These are phyloP conservation scores for Aplidium turbinatum DNA, from an alignment of 23 tunicate genomes.

Conservation along the genomic window DNA sequence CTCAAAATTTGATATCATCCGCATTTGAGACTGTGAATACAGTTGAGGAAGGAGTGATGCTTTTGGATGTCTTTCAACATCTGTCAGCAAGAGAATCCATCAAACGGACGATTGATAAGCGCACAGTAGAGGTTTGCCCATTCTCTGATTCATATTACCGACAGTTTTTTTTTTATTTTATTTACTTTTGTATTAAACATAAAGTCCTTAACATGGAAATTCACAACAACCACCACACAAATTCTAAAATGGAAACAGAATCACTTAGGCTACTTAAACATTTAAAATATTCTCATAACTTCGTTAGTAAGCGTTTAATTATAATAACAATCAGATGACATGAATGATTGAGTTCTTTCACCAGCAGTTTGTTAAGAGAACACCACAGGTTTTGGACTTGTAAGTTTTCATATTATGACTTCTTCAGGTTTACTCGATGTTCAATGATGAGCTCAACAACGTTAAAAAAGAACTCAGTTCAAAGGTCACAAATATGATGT, in stretches of 20 bases:
- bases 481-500: constrained; percentile 73
- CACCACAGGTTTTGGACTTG: no score
- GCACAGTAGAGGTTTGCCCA: constrained; percentile 77
- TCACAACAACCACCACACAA: no score
- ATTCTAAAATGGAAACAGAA: not conserved
- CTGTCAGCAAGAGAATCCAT: constrained; percentile 87
- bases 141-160: no score
- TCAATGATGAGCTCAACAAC: constrained; percentile 87
- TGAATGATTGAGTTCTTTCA: no score
- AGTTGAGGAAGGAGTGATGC: constrained; percentile 97
- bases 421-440: constrained; percentile 75
- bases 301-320: no score
- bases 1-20: constrained; percentile 84
- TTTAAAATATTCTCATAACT: no score
- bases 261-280: not conserved
- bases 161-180: no score
- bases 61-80: constrained; percentile 85
- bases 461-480: constrained; percentile 96
- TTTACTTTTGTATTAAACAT: not conserved
- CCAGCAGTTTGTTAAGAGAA: no score
- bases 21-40: constrained; percentile 98
- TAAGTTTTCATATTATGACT: not conserved
- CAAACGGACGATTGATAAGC: constrained; percentile 86
- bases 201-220: not conserved
- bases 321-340: no score